Evolutionary conservation across 2,113 vertebrate species (phyloP).

Genomic region (Odobenus rosmarus): DNA sequence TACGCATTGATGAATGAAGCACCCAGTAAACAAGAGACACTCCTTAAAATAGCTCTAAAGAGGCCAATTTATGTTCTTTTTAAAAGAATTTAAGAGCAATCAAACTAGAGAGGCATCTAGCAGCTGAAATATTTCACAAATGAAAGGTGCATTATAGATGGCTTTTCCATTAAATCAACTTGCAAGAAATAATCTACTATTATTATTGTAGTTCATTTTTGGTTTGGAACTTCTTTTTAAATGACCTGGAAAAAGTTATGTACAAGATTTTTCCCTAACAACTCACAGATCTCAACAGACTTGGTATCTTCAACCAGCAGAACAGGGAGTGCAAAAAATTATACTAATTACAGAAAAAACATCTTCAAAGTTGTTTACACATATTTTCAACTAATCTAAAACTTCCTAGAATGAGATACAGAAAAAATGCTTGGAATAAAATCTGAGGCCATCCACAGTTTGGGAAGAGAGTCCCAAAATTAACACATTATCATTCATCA

Average conservation of each 20-base stretch:
- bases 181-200: background rate
- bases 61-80: background rate
- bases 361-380: conserved; percentile 79
- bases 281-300: conserved; percentile 66
- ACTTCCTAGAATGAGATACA: conserved; percentile 79
- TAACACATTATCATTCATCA: conserved; percentile 37
- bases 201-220: background rate
- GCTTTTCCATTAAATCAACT: conserved; percentile 10
- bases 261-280: conserved; percentile 46
- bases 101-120: background rate
- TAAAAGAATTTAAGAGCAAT: background rate
- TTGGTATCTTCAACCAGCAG: conserved; percentile 51
- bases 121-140: conserved; percentile 18
- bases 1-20: background rate
- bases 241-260: background rate
- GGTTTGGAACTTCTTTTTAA: conserved; percentile 32
- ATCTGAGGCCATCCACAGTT: conserved; percentile 67
- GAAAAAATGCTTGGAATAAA: conserved; percentile 81
- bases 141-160: background rate
- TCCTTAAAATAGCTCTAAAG: conserved; percentile 4
- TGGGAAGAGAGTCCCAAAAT: conserved; percentile 45
- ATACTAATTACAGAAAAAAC: conserved; percentile 74
- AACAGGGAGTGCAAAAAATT: conserved; percentile 74
- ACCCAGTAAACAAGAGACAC: background rate
- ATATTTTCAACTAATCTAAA: conserved; percentile 81